Conservation (phyloP, 2,888 invertebrate genomes). For the Psococerastis gibbosa region DNA sequence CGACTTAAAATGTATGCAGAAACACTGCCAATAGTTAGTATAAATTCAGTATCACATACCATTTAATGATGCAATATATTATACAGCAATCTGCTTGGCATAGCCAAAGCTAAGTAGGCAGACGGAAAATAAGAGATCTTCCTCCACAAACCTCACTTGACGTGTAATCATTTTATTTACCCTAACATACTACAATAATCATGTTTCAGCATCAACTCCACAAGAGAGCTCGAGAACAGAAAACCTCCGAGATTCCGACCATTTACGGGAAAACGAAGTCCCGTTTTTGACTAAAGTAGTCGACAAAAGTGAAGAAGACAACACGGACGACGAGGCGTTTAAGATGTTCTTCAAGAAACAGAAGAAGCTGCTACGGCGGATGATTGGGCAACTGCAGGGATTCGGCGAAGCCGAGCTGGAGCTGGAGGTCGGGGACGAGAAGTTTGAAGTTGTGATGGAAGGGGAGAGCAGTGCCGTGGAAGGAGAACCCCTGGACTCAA, state of each 20-base stretch:
- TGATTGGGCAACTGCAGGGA: slow-evolving; percentile 21
- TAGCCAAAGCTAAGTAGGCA: no score
- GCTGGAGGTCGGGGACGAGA: slow-evolving; percentile 22
- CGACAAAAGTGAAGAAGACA: slow-evolving; percentile 17
- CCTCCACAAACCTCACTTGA: no score
- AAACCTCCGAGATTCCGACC: slow-evolving; percentile 22
- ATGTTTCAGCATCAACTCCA: no score
- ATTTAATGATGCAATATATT: no score
- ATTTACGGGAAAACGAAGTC: slow-evolving; percentile 15
- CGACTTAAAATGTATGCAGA: no score
- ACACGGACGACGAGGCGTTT: slow-evolving; percentile 12
- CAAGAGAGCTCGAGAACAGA: no score
- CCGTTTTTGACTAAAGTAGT: slow-evolving; percentile 17
- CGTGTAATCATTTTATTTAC: no score
- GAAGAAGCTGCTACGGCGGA: slow-evolving; percentile 11
- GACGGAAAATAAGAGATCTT: no score
- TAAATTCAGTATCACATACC: no score
- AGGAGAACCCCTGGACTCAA: slow-evolving; percentile 31
- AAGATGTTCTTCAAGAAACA: slow-evolving; percentile 12
- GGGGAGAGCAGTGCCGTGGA: slow-evolving; percentile 29
- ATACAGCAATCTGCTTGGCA: no score
- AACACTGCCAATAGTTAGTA: no score
- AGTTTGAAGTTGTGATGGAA: slow-evolving; percentile 22
- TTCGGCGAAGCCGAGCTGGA: slow-evolving; percentile 22
- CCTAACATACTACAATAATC: no score